Base-by-base conservation (phyloP, 2,797 vertebrate genomes). In the Phoebastria nigripes region DNA sequence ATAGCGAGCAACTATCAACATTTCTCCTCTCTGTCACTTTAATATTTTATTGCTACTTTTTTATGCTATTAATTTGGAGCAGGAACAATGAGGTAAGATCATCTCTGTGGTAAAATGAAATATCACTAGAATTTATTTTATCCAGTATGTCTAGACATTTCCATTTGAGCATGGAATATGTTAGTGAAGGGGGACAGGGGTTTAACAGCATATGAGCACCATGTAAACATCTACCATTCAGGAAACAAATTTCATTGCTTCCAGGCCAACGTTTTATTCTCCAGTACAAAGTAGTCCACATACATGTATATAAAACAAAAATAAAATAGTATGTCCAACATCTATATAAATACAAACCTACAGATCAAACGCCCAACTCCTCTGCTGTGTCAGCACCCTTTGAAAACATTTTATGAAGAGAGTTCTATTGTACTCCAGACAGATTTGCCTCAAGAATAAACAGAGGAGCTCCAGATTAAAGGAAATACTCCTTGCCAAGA, bases 401-500 rank as follows among this genome's bases (percentile, higher is more conserved):
- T 92, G 90, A 94, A 96, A 95, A 91, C 5, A 24, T 65, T 86
- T 89, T 66, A 87, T 85, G 76, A 94, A 96, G 87, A 85, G 74
- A 91, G 46, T 93, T 91, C 90, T 92, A 93, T 92, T 93, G 94
- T 96, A 91, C 49, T 92, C 58, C 42, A 96, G 88, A 96, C 78
- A 95, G 87, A 96, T 89, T 71, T 91, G 81, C 92, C 82, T 96
- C 76, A 89, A 96, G 87, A 95, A 91, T 91, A 96, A 97, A 96
- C 93, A 97, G 67, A 95, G 88, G 61, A 96, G 82, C 74, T 93
- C 71, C 89, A 96, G 94, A 96, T 97, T 93, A 96, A 97, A 96
- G 96, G 90, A 96, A 94, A 92, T 42, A 80, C 47, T 92, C 63
- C n/a, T n/a, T 96, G 96, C 92, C 94, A 97, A 97, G 62, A 96